Percentiles rank a stretch among this genome's conserved stretches.
Conservation (phyloP, 1,140 invertebrate species). For the Spodoptera litura region DNA sequence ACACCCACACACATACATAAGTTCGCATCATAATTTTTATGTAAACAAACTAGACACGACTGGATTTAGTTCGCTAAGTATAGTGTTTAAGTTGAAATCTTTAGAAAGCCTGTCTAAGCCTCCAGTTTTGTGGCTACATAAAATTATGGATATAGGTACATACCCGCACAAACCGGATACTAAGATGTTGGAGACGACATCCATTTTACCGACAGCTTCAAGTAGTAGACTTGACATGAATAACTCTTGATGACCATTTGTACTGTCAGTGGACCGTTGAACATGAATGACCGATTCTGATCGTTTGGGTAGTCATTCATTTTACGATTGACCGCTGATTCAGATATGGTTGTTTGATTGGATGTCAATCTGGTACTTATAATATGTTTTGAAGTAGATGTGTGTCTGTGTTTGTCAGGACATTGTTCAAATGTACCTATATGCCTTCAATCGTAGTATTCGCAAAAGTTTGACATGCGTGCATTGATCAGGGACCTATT, state of each 20-base stretch:
- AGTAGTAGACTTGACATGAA: conserved; percentile 48
- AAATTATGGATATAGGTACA: conserved; percentile 18
- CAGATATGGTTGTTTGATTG: too few relatives aligned
- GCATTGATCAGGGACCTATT: too few relatives aligned
- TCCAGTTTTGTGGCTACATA: conserved; percentile 33
- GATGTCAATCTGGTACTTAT: too few relatives aligned
- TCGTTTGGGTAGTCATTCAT: background rate
- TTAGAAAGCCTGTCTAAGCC: conserved; percentile 39
- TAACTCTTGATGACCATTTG: conserved; percentile 6
- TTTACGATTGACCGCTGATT: too few relatives aligned
- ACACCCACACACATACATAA: too few relatives aligned
- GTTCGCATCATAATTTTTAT: background rate
- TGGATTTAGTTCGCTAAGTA: background rate
- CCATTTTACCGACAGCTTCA: conserved; percentile 19
- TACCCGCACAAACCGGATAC: conserved; percentile 36
- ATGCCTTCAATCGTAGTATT: too few relatives aligned
- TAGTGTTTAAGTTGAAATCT: conserved; percentile 42
- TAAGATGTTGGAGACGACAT: background rate
- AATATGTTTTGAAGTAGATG: too few relatives aligned
- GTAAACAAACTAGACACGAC: background rate
- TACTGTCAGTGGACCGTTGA: background rate
- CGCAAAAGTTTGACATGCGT: too few relatives aligned
- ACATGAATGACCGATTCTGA: background rate
- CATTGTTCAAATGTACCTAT: too few relatives aligned
- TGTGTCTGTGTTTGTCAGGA: too few relatives aligned